Evolutionary conservation across 1,140 invertebrate species (phyloP).

Genomic region (Drosophila repleta): DNA sequence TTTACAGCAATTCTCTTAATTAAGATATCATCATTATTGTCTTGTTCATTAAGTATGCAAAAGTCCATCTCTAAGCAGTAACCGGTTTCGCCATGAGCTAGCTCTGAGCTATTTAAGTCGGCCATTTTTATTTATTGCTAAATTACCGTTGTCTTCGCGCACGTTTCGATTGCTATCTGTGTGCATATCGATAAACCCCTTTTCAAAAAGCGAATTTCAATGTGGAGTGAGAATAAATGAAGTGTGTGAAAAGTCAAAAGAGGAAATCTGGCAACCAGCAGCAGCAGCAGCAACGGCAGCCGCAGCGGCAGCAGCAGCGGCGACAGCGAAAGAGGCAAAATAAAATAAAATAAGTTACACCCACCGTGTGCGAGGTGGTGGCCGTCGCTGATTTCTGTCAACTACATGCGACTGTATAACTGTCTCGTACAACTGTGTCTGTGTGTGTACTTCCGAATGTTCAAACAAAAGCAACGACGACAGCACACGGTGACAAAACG

Average conservation of each 20-base stretch:
- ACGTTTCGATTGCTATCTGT: constrained; percentile 21
- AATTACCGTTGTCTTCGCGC: constrained; percentile 10
- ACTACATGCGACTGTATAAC: constrained; percentile 39
- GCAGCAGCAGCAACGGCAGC: constrained; percentile 9
- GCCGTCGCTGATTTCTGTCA: constrained; percentile 40
- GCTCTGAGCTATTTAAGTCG: too few species aligned
- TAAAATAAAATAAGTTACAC: constrained; percentile 64
- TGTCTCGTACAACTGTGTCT: constrained; percentile 23
- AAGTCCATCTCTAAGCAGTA: too few species aligned
- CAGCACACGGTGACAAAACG: constrained; percentile 50
- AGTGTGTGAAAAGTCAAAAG: constrained; percentile 39
- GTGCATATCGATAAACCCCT: constrained; percentile 33
- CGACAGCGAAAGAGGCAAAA: constrained; percentile 8
- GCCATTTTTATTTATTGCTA: constrained; percentile 5
- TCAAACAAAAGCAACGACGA: constrained; percentile 61
- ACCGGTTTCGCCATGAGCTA: too few species aligned
- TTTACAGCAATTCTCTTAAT: too few species aligned
- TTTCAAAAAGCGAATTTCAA: constrained; percentile 15
- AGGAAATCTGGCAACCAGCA: constrained; percentile 37
- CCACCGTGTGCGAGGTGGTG: constrained; percentile 31
- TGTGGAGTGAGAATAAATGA: constrained; percentile 1
- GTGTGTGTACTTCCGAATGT: constrained; percentile 56
- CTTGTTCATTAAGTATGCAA: too few species aligned
- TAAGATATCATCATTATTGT: too few species aligned
- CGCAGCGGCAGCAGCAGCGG: neutral